These are phyloP conservation scores for Melanotaenia pygmaea DNA, from an alignment of 2,797 vertebrate genomes.

Conservation along the genomic window DNA sequence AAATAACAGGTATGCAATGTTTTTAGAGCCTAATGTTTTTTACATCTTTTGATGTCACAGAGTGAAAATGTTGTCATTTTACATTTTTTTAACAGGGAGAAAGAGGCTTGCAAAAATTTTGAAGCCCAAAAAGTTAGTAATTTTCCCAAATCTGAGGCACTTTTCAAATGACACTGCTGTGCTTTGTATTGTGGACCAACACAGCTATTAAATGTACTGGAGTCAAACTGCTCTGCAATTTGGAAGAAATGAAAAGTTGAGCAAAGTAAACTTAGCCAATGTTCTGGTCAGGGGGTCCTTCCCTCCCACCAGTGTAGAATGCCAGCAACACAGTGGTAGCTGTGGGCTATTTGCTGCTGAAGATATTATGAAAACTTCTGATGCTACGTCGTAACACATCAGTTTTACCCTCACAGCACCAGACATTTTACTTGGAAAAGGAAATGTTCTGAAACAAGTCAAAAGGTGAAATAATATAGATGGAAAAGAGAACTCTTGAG, in stretches of 20 bases:
- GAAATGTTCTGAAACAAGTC: slow-evolving; percentile 40
- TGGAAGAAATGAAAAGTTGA: slow-evolving; percentile 16
- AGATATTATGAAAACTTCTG: slow-evolving; percentile 21
- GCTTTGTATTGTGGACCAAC: neutral
- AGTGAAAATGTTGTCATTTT: neutral
- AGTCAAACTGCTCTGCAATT: neutral
- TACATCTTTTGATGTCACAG: neutral
- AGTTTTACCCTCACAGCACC: slow-evolving; percentile 5
- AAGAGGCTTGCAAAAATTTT: neutral
- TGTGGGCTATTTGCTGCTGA: slow-evolving; percentile 20
- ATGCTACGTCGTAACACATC: slow-evolving; percentile 7
- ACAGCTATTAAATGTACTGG: neutral
- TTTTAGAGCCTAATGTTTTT: neutral
- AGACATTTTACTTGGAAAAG: slow-evolving; percentile 1
- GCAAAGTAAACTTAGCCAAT: slow-evolving; percentile 35
- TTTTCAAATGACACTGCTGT: neutral
- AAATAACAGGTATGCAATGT: neutral
- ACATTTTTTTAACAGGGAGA: neutral
- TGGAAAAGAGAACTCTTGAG: slow-evolving; percentile 1
- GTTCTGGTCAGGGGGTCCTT: slow-evolving; percentile 30
- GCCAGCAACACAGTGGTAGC: slow-evolving; percentile 1
- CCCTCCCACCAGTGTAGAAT: slow-evolving; percentile 12
- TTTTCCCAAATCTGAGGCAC: neutral
- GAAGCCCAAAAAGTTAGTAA: neutral
- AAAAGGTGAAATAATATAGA: slow-evolving; percentile 22